Evolutionary conservation across 2,797 vertebrate species (phyloP).

Genomic region (Pteropus rufus): DNA sequence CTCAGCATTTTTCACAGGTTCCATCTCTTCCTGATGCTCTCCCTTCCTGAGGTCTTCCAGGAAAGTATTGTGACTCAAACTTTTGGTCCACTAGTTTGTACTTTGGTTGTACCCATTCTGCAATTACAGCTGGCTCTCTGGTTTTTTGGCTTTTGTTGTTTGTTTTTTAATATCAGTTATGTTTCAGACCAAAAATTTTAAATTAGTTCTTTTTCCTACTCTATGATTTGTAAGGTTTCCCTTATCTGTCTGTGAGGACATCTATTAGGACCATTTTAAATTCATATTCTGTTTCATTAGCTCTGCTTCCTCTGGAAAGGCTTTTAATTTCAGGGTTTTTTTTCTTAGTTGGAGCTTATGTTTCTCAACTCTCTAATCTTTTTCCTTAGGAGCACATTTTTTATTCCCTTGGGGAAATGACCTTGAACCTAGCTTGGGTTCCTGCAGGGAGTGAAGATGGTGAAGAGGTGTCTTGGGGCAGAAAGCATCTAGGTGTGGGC

Average conservation of each 20-base stretch:
- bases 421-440: background rate
- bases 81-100: background rate
- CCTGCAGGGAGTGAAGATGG: background rate
- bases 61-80: background rate
- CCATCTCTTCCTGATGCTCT: background rate
- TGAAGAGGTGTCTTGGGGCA: background rate
- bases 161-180: background rate
- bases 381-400: background rate
- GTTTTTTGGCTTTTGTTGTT: background rate
- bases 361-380: background rate
- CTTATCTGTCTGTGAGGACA: background rate
- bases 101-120: background rate
- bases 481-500: background rate
- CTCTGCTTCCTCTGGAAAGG: background rate
- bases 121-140: background rate
- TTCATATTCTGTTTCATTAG: background rate
- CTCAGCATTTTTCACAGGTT: background rate
- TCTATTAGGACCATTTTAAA: constrained; percentile 9
- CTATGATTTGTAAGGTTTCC: background rate
- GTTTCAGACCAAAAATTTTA: background rate
- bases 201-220: background rate
- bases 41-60: background rate
- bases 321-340: background rate
- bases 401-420: background rate
- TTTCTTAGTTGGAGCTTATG: background rate